phyloP scores from a whole-genome alignment of 2,797 vertebrate genomes.

The Rousettus madagascariensis region DNA sequence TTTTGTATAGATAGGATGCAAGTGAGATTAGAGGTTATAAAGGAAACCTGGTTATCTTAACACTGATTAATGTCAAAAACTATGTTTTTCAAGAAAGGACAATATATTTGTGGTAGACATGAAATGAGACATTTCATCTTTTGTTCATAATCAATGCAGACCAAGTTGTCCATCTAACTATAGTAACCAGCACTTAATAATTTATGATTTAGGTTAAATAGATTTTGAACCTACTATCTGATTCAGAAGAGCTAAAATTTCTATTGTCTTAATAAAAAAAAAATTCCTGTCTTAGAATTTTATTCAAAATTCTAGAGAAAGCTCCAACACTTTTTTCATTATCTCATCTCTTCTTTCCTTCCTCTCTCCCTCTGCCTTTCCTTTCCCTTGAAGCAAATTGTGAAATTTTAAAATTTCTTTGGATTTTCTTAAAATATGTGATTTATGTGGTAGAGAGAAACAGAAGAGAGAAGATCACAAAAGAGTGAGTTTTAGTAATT shows the following conservation, averaged over 20 bases:
- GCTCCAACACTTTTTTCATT: background rate
- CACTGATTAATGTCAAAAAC: background rate
- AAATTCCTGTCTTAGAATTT: background rate
- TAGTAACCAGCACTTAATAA: background rate
- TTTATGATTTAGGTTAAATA: background rate
- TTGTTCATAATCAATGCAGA: background rate
- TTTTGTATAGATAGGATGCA: background rate
- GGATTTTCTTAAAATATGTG: background rate
- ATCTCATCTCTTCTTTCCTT: background rate
- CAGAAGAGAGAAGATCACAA: background rate
- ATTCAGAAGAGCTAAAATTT: background rate
- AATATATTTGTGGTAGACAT: background rate
- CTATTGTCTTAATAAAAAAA: background rate
- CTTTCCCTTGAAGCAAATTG: background rate
- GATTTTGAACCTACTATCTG: background rate
- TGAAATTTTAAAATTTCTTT: background rate
- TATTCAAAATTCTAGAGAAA: background rate
- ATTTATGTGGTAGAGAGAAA: background rate
- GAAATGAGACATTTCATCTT: background rate
- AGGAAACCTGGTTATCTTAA: background rate
- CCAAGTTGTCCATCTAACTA: background rate
- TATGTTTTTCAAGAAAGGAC: background rate
- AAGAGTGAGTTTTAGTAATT: background rate
- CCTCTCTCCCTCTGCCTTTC: background rate
- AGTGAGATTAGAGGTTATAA: background rate